Conservation (phyloP, 2,113 vertebrate genomes). For the Rattus norvegicus region DNA sequence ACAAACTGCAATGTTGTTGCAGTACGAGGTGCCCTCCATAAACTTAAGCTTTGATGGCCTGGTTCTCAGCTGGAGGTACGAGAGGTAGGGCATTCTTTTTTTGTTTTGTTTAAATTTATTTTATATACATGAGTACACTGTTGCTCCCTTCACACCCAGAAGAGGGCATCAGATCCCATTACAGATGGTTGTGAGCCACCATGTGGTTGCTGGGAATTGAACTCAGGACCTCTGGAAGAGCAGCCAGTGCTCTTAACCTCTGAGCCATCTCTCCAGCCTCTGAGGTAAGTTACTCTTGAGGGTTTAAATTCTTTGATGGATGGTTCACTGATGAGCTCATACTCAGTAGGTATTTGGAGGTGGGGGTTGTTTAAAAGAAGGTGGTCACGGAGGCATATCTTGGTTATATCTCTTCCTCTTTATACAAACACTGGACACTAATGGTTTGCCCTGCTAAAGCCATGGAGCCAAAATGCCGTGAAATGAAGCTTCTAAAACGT, state of each 20-base stretch:
- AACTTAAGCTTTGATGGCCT: background rate
- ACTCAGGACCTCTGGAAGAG: too few relatives aligned
- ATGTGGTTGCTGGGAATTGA: too few relatives aligned
- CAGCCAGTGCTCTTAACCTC: too few relatives aligned
- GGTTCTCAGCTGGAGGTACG: background rate
- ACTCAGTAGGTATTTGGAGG: background rate
- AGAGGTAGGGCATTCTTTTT: background rate
- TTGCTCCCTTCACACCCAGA: too few relatives aligned
- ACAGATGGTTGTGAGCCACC: too few relatives aligned
- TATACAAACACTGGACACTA: background rate
- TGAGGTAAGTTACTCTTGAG: background rate
- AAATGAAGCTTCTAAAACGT: background rate
- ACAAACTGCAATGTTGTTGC: background rate
- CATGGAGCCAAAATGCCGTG: background rate
- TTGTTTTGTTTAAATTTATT: too few relatives aligned
- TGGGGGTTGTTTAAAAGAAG: background rate
- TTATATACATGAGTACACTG: too few relatives aligned
- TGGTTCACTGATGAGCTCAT: background rate
- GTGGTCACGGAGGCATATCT: background rate
- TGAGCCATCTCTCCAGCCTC: too few relatives aligned
- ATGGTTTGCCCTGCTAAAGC: background rate
- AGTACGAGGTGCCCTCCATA: background rate
- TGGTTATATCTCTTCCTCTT: too few relatives aligned
- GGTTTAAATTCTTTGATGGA: background rate
- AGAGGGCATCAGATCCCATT: too few relatives aligned